phyloP scores from a whole-genome alignment of 2,888 invertebrate species.

The Xanthorhoe designata region DNA sequence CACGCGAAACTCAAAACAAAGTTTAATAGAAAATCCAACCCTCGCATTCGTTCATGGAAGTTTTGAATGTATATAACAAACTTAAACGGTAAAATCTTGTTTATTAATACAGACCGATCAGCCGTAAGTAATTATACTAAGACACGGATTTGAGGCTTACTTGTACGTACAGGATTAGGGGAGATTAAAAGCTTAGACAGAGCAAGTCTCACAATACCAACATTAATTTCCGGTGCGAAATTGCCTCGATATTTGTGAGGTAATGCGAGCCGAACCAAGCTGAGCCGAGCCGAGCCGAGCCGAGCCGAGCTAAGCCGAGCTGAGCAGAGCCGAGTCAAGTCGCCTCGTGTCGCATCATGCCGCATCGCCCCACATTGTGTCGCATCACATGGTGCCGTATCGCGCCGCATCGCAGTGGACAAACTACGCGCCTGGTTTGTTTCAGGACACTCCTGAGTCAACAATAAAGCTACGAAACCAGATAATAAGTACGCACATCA shows the following conservation, averaged over 20 bases:
- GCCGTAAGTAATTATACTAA: slow-evolving; percentile 5
- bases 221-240: slow-evolving; percentile 17
- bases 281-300: not conserved
- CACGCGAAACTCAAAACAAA: not conserved
- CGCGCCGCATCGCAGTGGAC: too few species aligned
- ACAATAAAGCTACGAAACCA: too few species aligned
- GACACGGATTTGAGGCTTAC: not conserved
- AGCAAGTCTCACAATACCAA: slow-evolving; percentile 21
- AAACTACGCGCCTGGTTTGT: slow-evolving; percentile 1
- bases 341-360: too few species aligned
- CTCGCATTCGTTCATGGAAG: not conserved
- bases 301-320: not conserved
- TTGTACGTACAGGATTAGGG: slow-evolving; percentile 3
- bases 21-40: not conserved
- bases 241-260: slow-evolving; percentile 17
- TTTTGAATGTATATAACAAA: not conserved
- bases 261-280: not conserved
- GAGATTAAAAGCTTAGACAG: slow-evolving; percentile 10
- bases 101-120: not conserved
- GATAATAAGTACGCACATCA: too few species aligned
- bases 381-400: too few species aligned
- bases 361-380: too few species aligned
- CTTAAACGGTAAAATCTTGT: not conserved
- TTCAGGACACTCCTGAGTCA: slow-evolving; percentile 5
- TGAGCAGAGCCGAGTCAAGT: too few species aligned